phyloP scores from a whole-genome alignment of 2,797 vertebrate species.

The Chaunax sp. region DNA sequence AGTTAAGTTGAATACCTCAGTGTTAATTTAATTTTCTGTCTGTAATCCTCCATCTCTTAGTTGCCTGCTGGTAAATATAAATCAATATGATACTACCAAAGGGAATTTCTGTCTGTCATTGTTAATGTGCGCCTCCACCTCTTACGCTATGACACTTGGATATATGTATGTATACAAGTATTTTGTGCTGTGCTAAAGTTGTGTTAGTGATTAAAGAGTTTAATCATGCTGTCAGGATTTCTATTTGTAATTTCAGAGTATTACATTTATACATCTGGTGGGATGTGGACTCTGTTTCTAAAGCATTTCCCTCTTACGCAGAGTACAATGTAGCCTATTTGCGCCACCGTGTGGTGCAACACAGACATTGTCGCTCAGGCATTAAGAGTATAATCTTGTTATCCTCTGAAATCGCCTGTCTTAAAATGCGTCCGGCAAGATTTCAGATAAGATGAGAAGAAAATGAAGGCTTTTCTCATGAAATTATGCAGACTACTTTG shows the following conservation, averaged over 20 bases:
- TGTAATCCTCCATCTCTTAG: too few species aligned
- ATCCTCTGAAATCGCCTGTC: constrained; percentile 30
- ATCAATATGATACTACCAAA: constrained; percentile 1
- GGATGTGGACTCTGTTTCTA: too few species aligned
- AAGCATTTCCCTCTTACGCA: not conserved
- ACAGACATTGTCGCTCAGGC: not conserved
- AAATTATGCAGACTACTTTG: constrained; percentile 53
- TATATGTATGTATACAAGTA: too few species aligned
- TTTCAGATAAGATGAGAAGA: not conserved
- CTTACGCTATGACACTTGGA: not conserved
- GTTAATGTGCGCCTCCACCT: constrained; percentile 2
- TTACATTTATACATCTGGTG: not conserved
- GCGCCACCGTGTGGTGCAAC: constrained; percentile 36
- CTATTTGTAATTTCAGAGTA: not conserved
- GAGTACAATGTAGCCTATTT: not conserved
- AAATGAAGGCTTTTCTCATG: constrained; percentile 49
- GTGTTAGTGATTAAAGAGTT: constrained; percentile 2
- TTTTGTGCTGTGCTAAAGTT: constrained; percentile 10
- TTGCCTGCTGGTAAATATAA: too few species aligned
- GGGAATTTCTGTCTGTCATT: not conserved
- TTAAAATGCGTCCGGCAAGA: not conserved
- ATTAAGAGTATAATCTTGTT: constrained; percentile 51
- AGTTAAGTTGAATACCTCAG: too few species aligned
- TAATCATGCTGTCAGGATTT: not conserved
- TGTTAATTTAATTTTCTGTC: too few species aligned